Percentiles rank a stretch among this genome's conserved stretches.
phyloP scores from a whole-genome alignment of 2,888 invertebrate genomes.

The Drosophila longiperda region DNA sequence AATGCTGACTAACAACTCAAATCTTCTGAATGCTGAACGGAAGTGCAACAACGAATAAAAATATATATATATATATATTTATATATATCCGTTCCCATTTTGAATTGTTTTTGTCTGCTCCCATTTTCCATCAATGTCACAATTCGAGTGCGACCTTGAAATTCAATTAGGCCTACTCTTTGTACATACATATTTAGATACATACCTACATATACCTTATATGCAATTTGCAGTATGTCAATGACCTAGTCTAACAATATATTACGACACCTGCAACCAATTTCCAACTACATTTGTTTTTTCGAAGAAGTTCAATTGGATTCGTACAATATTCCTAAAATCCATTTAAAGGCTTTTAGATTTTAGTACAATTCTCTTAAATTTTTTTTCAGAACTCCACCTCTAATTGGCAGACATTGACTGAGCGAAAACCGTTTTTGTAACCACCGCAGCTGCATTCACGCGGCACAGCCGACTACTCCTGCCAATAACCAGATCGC shows the following conservation, averaged over 20 bases:
- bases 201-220: slow-evolving; percentile 3
- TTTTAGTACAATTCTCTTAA: not conserved
- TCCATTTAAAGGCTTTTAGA: not conserved
- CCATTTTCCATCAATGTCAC: slow-evolving; percentile 67
- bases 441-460: slow-evolving; percentile 59
- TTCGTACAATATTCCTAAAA: not conserved
- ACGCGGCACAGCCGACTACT: slow-evolving; percentile 51
- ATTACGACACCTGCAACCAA: not conserved
- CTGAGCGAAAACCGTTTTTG: slow-evolving; percentile 30
- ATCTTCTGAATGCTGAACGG: slow-evolving; percentile 56
- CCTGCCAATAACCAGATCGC: slow-evolving; percentile 48
- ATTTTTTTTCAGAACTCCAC: slow-evolving; percentile 24
- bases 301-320: not conserved
- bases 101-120: slow-evolving; percentile 25
- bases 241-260: slow-evolving; percentile 65
- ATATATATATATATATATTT: slow-evolving; percentile 1
- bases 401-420: slow-evolving; percentile 29
- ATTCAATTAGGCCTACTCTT: slow-evolving; percentile 50
- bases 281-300: not conserved
- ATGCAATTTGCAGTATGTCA: slow-evolving; percentile 62
- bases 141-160: slow-evolving; percentile 65
- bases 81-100: slow-evolving; percentile 24
- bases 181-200: not conserved
- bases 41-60: slow-evolving; percentile 49
- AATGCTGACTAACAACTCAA: slow-evolving; percentile 57